Base-by-base conservation (phyloP, 2,797 vertebrate species). In the Poeciliopsis turneri region DNA sequence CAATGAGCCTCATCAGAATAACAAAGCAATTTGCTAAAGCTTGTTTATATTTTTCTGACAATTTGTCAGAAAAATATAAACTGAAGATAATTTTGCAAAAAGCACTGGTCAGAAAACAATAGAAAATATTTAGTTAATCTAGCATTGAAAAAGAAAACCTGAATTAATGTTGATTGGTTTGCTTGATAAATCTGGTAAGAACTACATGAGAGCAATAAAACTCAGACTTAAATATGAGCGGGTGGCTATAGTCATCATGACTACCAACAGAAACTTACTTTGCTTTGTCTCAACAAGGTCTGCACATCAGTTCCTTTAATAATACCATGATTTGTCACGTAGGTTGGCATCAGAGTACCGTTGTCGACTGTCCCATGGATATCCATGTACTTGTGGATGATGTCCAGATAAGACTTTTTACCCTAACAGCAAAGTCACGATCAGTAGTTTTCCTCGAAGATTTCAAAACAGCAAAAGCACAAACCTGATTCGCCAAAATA, bases 241-340 rank as follows among this genome's bases (percentile, higher is more conserved):
- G 11, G 33, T 11, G 16, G 30, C 30, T 73, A 2, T 25, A 6
- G 36, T 16, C 23, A 16, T 66, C 36, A 23, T 55, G 13, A 28
- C 10, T 28, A n/a, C 36, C 1, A 53, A 53, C n/a, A 91, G 61
- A 59, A 11, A 61, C 78, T 93, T 87, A 97, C 97, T 91, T 97
- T 97, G 74, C 96, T 97, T 93, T 97, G 95, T 78, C 97, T 93
- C 79, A 97, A 91, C 1, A 97, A 94, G 78, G 94, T 94, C 59
- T 96, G 96, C 71, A 97, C 82, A 78, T 97, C 96, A 5, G 93
- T 84, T 15, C 95, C 96, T 11, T 94, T 97, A 78, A 97, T 91
- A 76, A 95, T 97, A 0, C 96, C 96, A 0, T 97, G 96, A 81
- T 98, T 97, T 84, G 95, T 96, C 8, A 97, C 97, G 0, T 97